Evolutionary conservation across 2,888 invertebrate genomes (phyloP).

Genomic region (Tenthredo mesomela): DNA sequence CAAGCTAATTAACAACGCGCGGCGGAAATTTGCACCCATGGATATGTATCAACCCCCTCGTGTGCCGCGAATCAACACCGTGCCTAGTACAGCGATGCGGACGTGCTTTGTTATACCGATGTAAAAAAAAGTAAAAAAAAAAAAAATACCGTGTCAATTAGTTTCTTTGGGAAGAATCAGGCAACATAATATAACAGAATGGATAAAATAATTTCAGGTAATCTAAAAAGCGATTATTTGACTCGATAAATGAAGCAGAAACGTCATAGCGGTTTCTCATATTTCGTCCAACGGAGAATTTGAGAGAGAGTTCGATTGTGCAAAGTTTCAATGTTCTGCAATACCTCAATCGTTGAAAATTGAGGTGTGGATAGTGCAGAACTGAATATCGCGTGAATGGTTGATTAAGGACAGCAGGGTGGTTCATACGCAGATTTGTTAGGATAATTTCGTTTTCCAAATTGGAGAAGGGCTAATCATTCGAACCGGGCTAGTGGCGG

Average conservation of each 20-base stretch:
- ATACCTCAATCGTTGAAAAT: background rate
- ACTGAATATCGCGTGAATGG: conserved; percentile 18
- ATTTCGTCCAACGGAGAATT: background rate
- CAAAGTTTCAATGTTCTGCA: background rate
- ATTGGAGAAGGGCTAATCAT: conserved; percentile 53
- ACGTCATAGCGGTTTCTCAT: background rate
- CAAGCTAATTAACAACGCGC: conserved; percentile 44
- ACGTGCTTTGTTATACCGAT: background rate
- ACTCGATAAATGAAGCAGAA: background rate
- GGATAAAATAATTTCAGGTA: background rate
- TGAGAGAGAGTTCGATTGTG: background rate
- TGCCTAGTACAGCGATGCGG: background rate
- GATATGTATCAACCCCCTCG: background rate
- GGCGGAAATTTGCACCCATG: conserved; percentile 26
- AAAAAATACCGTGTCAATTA: background rate
- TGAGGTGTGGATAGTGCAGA: conserved; percentile 10
- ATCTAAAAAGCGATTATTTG: background rate
- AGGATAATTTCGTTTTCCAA: conserved; percentile 53
- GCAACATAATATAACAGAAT: background rate
- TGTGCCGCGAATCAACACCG: background rate
- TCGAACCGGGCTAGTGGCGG: conserved; percentile 27
- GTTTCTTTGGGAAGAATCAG: background rate
- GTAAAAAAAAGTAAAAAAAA: background rate
- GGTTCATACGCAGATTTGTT: conserved; percentile 51
- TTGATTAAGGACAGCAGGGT: conserved; percentile 21